Conservation (phyloP, 2,888 invertebrate species). For the Dione juno region DNA sequence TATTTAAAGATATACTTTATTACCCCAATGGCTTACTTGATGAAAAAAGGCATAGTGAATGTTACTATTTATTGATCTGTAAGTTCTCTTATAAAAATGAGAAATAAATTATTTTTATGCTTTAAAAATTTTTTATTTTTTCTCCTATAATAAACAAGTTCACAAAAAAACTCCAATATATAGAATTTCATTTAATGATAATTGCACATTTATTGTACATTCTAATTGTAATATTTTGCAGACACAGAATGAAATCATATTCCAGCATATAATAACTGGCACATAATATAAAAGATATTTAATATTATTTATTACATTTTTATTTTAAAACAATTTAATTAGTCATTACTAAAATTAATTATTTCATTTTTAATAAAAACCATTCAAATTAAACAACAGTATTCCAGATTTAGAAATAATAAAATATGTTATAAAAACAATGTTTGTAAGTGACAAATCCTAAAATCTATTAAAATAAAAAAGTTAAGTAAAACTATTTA, state of each 20-base stretch:
- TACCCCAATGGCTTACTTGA: neutral
- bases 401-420: neutral
- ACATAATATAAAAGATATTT: conserved; percentile 4
- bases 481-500: neutral
- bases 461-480: neutral
- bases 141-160: neutral
- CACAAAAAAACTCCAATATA: neutral
- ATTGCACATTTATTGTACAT: conserved; percentile 43
- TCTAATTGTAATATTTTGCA: conserved; percentile 26
- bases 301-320: neutral
- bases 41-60: conserved; percentile 2
- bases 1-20: neutral
- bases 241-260: conserved; percentile 16
- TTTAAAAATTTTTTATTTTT: neutral
- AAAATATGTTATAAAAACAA: neutral
- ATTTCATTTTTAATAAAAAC: neutral
- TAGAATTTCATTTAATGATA: conserved; percentile 40
- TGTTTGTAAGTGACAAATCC: neutral
- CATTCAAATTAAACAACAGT: neutral
- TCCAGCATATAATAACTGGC: neutral
- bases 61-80: conserved; percentile 19
- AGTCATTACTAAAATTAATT: conserved; percentile 14
- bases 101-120: conserved; percentile 34
- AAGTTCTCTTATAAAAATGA: conserved; percentile 21
- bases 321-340: neutral